These are phyloP conservation scores for Oxygymnocypris stewartii DNA, from an alignment of 2,113 vertebrate genomes.

Conservation along the genomic window DNA sequence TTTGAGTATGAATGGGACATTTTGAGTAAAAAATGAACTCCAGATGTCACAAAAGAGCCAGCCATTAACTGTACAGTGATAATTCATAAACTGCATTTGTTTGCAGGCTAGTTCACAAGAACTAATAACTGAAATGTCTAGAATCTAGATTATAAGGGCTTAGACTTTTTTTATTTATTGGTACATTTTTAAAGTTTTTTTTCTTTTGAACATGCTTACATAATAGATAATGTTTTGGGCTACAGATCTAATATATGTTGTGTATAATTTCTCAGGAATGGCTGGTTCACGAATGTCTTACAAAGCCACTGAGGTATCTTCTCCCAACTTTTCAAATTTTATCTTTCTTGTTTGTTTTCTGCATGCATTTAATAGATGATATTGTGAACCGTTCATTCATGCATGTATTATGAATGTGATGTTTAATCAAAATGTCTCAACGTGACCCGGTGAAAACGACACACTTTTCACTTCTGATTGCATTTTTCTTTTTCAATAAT, in stretches of 20 bases:
- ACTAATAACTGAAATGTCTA: too few relatives aligned
- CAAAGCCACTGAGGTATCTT: conserved; percentile 67
- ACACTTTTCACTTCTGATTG: too few relatives aligned
- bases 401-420: background rate
- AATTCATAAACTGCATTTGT: too few relatives aligned
- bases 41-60: too few relatives aligned
- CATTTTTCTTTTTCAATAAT: background rate
- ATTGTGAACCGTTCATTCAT: background rate
- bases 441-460: background rate
- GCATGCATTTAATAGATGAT: background rate
- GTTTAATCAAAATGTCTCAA: background rate
- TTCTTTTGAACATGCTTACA: too few relatives aligned
- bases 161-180: too few relatives aligned
- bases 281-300: conserved; percentile 40
- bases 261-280: conserved; percentile 76
- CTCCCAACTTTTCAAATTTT: background rate
- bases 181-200: too few relatives aligned
- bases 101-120: too few relatives aligned
- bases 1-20: too few relatives aligned
- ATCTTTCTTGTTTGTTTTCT: background rate
- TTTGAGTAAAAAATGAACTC: too few relatives aligned
- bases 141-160: too few relatives aligned
- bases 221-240: background rate
- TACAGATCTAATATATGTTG: background rate
- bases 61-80: too few relatives aligned